Conservation (phyloP, 1,140 invertebrate species). For the Nasonia giraulti region DNA sequence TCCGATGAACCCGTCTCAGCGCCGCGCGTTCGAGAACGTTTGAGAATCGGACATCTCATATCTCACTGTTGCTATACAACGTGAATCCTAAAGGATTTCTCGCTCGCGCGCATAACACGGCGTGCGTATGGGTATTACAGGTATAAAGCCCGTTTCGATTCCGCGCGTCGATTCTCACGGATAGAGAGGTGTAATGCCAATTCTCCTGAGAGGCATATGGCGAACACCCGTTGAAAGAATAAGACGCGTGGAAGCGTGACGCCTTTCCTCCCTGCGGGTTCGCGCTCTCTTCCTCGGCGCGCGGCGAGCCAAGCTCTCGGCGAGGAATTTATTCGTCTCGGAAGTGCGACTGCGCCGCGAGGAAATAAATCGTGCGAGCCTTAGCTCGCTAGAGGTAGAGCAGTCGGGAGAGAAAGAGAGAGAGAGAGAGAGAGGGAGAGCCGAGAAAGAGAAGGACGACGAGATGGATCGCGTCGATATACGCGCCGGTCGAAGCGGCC, state of each 20-base stretch:
- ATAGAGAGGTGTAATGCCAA: slow-evolving; percentile 42
- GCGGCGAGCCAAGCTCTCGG: not conserved
- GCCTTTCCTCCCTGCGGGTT: slow-evolving; percentile 40
- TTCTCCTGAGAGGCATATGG: slow-evolving; percentile 50
- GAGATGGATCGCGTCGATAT: not conserved
- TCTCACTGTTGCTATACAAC: not conserved
- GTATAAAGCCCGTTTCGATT: slow-evolving; percentile 39
- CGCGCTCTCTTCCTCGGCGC: not conserved
- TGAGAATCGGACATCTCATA: slow-evolving; percentile 13
- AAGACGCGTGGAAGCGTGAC: slow-evolving; percentile 50
- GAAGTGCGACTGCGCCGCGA: slow-evolving; percentile 45
- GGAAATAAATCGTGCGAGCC: slow-evolving; percentile 42
- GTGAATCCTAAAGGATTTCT: slow-evolving; percentile 27
- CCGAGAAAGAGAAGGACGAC: not conserved
- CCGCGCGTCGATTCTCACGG: slow-evolving; percentile 48
- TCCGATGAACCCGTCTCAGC: too few species aligned
- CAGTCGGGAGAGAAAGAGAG: not conserved
- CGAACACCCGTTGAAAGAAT: slow-evolving; percentile 51
- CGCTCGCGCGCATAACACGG: not conserved
- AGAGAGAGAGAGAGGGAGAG: too few species aligned
- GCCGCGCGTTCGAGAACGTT: not conserved
- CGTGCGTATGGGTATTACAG: not conserved
- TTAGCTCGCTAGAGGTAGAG: not conserved
- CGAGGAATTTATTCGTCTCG: slow-evolving; percentile 50
- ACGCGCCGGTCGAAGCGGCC: not conserved